phyloP scores from a whole-genome alignment of 2,113 vertebrate species.

The Panthera tigris region DNA sequence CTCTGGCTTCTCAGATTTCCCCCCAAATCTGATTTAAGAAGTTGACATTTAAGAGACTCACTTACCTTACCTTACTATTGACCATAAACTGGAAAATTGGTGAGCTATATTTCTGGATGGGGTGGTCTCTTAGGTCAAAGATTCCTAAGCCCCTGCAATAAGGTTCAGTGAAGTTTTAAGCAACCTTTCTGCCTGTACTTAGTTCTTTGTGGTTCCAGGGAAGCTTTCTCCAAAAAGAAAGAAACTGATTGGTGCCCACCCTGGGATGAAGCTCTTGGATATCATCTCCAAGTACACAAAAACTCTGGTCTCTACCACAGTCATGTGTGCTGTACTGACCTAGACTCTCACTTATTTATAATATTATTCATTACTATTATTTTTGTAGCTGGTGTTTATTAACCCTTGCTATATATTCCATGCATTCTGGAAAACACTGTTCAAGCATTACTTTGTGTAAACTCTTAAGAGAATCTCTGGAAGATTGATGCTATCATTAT shows the following conservation, averaged over 20 bases:
- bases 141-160: background rate
- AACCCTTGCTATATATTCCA: background rate
- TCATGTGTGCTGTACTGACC: background rate
- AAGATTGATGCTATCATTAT: background rate
- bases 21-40: background rate
- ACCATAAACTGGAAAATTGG: background rate
- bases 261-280: background rate
- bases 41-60: background rate
- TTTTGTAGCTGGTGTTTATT: background rate
- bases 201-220: background rate
- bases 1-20: background rate
- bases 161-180: background rate
- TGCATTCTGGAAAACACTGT: background rate
- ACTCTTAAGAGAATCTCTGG: background rate
- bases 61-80: background rate
- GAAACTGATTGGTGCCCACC: background rate
- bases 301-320: background rate
- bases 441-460: background rate
- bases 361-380: background rate
- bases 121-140: background rate
- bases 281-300: background rate
- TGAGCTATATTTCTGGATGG: background rate
- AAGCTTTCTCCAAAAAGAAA: background rate
- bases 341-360: background rate
- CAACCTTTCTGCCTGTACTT: background rate